Percentiles rank a stretch among this genome's conserved stretches.
Evolutionary conservation across 2,797 vertebrate genomes (phyloP).

Genomic region (Vultur gryphus): DNA sequence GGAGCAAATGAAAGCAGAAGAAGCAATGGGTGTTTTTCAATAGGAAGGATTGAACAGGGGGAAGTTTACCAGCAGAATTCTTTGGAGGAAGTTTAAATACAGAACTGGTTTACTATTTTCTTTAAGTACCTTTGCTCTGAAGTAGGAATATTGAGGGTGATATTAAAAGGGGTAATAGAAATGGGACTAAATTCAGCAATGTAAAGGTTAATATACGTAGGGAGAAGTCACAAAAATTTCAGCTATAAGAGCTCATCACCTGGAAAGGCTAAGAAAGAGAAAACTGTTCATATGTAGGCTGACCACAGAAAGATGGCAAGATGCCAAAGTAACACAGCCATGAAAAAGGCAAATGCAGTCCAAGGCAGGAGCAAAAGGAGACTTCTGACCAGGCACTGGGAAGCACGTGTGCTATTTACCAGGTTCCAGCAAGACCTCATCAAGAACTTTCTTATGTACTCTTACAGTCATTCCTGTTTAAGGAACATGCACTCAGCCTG

Average conservation of each 20-base stretch:
- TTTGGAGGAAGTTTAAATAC: background rate
- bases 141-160: background rate
- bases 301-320: background rate
- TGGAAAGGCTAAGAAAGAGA: background rate
- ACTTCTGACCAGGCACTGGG: background rate
- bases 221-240: background rate
- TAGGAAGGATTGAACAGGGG: background rate
- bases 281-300: background rate
- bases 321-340: background rate
- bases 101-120: background rate
- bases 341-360: background rate
- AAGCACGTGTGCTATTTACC: background rate
- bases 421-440: background rate
- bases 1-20: background rate
- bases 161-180: background rate
- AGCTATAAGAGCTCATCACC: background rate
- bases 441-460: background rate
- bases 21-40: background rate
- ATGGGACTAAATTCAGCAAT: background rate
- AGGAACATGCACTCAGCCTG: background rate
- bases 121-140: background rate
- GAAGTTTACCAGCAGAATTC: background rate
- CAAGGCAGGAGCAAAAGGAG: background rate
- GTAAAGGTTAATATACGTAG: background rate
- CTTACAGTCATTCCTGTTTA: background rate